Evolutionary conservation across 2,888 invertebrate species (phyloP).

Genomic region (Enoplolaimus lenunculus): DNA sequence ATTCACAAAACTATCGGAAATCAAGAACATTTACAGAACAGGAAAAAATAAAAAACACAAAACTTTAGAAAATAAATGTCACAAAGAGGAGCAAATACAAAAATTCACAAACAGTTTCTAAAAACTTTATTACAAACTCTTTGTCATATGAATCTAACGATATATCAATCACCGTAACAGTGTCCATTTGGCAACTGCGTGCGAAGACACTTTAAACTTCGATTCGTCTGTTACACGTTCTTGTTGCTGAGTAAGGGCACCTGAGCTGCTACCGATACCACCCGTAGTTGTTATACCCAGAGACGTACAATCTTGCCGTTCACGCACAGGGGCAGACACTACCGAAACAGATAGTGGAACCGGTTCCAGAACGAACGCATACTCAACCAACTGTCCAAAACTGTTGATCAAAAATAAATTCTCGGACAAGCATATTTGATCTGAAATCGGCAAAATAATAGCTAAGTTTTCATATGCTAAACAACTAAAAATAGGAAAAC

Average conservation of each 20-base stretch:
- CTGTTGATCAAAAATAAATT: slow-evolving; percentile 27
- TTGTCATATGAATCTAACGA: too few species aligned
- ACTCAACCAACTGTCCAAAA: slow-evolving; percentile 4
- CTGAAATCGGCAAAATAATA: too few species aligned
- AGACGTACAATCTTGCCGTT: too few species aligned
- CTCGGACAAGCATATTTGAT: slow-evolving; percentile 42
- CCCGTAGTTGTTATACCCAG: slow-evolving; percentile 30
- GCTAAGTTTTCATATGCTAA: too few species aligned
- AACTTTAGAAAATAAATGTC: too few species aligned
- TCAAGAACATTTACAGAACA: too few species aligned
- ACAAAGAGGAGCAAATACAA: too few species aligned
- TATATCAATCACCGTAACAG: slow-evolving; percentile 50
- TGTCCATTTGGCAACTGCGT: slow-evolving; percentile 76
- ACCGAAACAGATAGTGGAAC: slow-evolving; percentile 31
- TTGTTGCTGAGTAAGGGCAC: not conserved
- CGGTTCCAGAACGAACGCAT: slow-evolving; percentile 1
- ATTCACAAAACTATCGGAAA: too few species aligned
- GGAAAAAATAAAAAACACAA: too few species aligned
- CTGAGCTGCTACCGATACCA: not conserved
- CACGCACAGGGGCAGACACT: slow-evolving; percentile 42
- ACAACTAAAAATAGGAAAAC: too few species aligned
- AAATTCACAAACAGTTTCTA: too few species aligned
- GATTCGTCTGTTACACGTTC: slow-evolving; percentile 63
- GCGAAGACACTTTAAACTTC: slow-evolving; percentile 66
- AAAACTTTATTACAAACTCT: too few species aligned